phyloP scores from a whole-genome alignment of 2,113 vertebrate genomes.

The Cyanocitta stelleri region DNA sequence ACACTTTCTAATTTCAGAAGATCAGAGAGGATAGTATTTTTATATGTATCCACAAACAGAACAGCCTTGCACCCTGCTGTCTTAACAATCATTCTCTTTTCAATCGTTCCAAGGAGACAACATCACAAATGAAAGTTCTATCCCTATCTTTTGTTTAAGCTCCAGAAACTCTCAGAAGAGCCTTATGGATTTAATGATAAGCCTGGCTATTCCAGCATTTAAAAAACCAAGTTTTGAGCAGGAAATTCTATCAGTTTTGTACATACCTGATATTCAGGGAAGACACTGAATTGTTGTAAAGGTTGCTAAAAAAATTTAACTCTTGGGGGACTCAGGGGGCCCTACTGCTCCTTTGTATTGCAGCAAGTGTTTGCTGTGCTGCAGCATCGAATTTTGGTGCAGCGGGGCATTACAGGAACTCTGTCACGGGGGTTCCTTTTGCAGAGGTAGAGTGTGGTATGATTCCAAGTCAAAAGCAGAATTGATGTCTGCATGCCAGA shows the following conservation, averaged over 20 bases:
- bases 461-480: not conserved
- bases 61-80: not conserved
- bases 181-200: not conserved
- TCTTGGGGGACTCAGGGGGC: not conserved
- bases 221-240: not conserved
- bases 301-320: not conserved
- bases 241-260: not conserved
- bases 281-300: not conserved
- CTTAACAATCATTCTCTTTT: not conserved
- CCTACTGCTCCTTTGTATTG: not conserved
- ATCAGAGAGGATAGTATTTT: not conserved
- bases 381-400: not conserved
- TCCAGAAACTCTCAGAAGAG: not conserved
- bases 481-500: not conserved
- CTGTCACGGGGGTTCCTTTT: not conserved
- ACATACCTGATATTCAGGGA: not conserved
- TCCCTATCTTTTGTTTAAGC: not conserved
- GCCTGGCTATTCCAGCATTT: not conserved
- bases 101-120: not conserved
- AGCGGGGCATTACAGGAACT: not conserved
- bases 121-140: not conserved
- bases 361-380: not conserved
- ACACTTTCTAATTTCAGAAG: not conserved
- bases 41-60: not conserved
- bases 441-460: not conserved